Evolutionary conservation across 2,797 vertebrate genomes (phyloP), one percentile per base, ranked within the genome.

Genomic region (Takifugu ocellatus): DNA sequence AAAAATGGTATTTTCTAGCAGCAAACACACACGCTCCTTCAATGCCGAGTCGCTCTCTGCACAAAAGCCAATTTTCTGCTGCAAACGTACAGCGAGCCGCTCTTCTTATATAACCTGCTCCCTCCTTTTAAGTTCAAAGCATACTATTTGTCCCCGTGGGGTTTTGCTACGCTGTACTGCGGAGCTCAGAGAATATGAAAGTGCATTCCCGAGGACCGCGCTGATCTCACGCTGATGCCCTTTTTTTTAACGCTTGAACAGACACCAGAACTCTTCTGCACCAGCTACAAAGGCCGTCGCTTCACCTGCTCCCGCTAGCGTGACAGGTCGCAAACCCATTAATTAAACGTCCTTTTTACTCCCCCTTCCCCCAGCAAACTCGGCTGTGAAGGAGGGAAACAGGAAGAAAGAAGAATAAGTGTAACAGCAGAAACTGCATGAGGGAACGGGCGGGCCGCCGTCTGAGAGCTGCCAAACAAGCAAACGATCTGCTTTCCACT

Each of bases 91-190:
- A 33, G 31, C 31, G 5, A 29, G 2, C 8, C 10, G 27, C 17
- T 47, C 14, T 56, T 74, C 82, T 80, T 68, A 63, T 49, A 51
- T 67, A 79, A 79, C 69, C 59, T 56, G 53, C 69, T 56, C 48
- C 52, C 50, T 52, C 50, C 50, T 39, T 33, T 15, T 25, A 61
- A 67, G 70, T 70, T 66, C 73, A 81, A 79, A 74, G 76, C 63
- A 50, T 6, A 8, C 27, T 27, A 51, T 62, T 70, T 56, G 52
- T 68, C 62, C 77, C 63, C 55, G 10, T 43, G 53, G 60, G 56
- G 51, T 56, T 71, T 62, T 45, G 43, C 54, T 51, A 26, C 33
- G 57, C 39, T 57, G 27, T 27, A 17, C 51, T 50, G 71, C 56
- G 59, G 53, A 49, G 58, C 56, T 64, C 49, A 54, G 56, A 67